These are phyloP conservation scores for Bufo bufo DNA, from an alignment of 2,113 vertebrate genomes.

Conservation along the genomic window DNA sequence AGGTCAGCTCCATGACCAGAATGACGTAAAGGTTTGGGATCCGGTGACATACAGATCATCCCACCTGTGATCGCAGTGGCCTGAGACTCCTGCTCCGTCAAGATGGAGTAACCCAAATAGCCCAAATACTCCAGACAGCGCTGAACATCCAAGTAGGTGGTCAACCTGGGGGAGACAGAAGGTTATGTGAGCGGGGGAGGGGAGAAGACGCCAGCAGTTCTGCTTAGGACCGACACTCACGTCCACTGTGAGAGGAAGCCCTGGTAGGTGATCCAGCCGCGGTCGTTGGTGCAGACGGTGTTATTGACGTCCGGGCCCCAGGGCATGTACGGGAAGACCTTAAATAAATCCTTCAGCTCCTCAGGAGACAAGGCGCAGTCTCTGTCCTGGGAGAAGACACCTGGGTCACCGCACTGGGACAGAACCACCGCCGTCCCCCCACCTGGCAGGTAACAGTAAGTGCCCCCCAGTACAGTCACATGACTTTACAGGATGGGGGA, in stretches of 20 bases:
- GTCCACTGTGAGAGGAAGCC: slow-evolving; percentile 99
- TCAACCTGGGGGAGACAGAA: slow-evolving; percentile 74
- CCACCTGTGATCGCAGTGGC: slow-evolving; percentile 92
- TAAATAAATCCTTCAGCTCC: slow-evolving; percentile 95
- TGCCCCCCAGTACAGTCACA: background rate
- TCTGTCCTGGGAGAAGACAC: slow-evolving; percentile 78
- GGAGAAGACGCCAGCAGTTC: background rate
- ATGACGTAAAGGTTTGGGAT: no score
- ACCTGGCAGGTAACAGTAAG: background rate
- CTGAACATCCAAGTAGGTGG: slow-evolving; percentile 95
- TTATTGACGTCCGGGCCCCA: slow-evolving; percentile 98
- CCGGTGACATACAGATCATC: background rate
- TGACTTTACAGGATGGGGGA: background rate
- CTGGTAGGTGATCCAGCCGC: slow-evolving; percentile 98
- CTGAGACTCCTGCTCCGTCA: slow-evolving; percentile 96
- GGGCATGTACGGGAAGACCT: slow-evolving; percentile 97
- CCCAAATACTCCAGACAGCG: slow-evolving; percentile 95
- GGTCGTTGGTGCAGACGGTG: slow-evolving; percentile 93
- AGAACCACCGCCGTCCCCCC: no score
- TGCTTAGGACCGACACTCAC: slow-evolving; percentile 75
- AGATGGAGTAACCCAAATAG: slow-evolving; percentile 95
- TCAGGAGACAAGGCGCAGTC: slow-evolving; percentile 95
- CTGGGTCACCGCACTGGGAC: no score
- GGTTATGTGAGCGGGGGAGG: no score
- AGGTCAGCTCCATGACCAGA: no score